These are phyloP conservation scores for Panulirus ornatus DNA, from an alignment of 1,140 invertebrate species.

Conservation along the genomic window DNA sequence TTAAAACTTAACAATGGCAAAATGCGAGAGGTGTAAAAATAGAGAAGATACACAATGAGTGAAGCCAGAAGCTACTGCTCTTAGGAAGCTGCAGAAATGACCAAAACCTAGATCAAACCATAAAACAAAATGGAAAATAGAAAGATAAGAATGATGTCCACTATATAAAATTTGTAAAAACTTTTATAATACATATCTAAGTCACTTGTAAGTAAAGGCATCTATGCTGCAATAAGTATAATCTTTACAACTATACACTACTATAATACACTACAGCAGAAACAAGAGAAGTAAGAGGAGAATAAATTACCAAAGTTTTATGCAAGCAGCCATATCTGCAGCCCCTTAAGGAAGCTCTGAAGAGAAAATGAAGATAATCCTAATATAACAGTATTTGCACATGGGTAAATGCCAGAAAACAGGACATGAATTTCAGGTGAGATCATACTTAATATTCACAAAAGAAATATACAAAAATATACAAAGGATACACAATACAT, in stretches of 20 bases:
- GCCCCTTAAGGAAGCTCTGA: constrained; percentile 26
- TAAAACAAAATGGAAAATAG: neutral
- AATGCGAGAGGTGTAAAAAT: constrained; percentile 55
- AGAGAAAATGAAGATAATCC: neutral
- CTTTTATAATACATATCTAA: neutral
- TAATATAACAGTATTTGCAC: constrained; percentile 21
- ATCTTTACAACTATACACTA: neutral
- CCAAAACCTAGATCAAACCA: neutral
- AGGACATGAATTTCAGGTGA: constrained; percentile 17
- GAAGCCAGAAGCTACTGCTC: constrained; percentile 17
- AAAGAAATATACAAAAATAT: constrained; percentile 36
- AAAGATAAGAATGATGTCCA: constrained; percentile 1
- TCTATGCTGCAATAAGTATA: neutral
- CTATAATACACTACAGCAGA: neutral
- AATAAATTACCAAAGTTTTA: neutral
- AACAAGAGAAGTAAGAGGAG: neutral
- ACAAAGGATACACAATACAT: constrained; percentile 25
- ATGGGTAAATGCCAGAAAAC: constrained; percentile 33
- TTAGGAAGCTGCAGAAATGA: constrained; percentile 36
- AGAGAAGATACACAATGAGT: constrained; percentile 44
- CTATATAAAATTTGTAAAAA: neutral
- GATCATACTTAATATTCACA: constrained; percentile 26
- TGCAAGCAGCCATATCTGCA: neutral
- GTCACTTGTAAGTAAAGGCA: neutral
- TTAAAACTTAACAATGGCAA: constrained; percentile 58